Conservation (phyloP, 2,888 invertebrate genomes). For the Acholoe squamosa region DNA sequence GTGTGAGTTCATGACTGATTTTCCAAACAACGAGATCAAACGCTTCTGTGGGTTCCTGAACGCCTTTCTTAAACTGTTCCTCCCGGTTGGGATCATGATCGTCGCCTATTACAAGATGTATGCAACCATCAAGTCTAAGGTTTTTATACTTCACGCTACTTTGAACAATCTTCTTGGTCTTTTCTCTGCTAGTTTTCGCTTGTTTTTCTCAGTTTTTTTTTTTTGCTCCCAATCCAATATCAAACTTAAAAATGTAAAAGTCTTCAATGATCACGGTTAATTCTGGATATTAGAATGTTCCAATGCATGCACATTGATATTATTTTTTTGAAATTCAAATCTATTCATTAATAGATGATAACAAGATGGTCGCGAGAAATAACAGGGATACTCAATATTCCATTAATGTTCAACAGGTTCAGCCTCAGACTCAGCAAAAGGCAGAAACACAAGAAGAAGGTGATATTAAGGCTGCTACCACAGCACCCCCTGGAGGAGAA, state of each 20-base stretch:
- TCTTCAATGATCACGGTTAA: no score
- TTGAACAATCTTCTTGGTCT: no score
- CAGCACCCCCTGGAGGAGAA: not conserved
- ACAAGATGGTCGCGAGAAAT: no score
- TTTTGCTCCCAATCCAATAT: no score
- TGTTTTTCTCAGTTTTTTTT: no score
- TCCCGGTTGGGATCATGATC: constrained; percentile 2
- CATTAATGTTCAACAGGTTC: not conserved
- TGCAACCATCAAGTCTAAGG: constrained; percentile 31
- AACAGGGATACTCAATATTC: no score
- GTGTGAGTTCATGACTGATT: constrained; percentile 40
- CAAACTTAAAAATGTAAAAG: no score
- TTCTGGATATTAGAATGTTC: no score
- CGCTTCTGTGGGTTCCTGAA: constrained; percentile 51
- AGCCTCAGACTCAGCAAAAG: not conserved
- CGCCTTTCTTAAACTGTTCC: constrained; percentile 44
- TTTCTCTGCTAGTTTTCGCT: no score
- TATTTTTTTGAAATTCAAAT: no score
- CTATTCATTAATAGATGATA: no score
- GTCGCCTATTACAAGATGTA: constrained; percentile 40
- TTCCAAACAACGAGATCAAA: constrained; percentile 40
- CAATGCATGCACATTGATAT: no score
- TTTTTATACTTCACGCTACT: not conserved
- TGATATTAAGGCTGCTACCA: not conserved
- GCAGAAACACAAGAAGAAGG: not conserved